phyloP scores from a whole-genome alignment of 2,888 invertebrate species.

The Cheilosia pagana region DNA sequence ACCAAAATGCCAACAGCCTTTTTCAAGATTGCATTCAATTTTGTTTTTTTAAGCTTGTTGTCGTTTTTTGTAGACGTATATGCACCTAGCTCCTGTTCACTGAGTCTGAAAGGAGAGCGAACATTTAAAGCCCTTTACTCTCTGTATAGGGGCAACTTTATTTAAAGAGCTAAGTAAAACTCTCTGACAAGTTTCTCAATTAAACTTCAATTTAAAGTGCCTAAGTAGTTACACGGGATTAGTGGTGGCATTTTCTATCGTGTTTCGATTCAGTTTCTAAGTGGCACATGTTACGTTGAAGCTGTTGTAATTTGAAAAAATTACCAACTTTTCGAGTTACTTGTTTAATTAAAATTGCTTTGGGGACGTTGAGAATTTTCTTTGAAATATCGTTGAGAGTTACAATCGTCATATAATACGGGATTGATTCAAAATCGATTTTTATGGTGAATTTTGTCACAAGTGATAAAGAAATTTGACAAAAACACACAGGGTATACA shows the following conservation, averaged over 20 bases:
- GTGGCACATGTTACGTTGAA: not conserved
- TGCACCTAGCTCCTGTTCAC: not conserved
- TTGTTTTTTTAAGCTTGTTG: not conserved
- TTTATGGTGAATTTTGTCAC: too few relatives aligned
- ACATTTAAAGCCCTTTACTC: not conserved
- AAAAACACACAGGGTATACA: too few relatives aligned
- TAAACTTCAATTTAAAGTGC: conserved; percentile 7
- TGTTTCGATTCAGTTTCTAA: too few relatives aligned
- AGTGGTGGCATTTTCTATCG: too few relatives aligned
- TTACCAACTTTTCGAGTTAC: too few relatives aligned
- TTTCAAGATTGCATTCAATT: not conserved
- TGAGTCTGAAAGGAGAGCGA: not conserved
- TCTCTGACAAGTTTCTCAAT: conserved; percentile 6
- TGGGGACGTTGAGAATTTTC: too few relatives aligned
- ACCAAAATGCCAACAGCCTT: not conserved
- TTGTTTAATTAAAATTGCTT: too few relatives aligned
- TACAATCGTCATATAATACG: too few relatives aligned
- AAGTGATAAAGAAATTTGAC: too few relatives aligned
- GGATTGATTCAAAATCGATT: too few relatives aligned
- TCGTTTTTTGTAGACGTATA: not conserved
- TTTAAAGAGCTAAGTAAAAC: not conserved
- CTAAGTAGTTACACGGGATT: not conserved
- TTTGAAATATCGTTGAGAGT: too few relatives aligned
- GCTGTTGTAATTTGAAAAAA: too few relatives aligned
- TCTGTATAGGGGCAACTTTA: not conserved